Conservation (phyloP, 2,797 vertebrate species). For the Cyclopterus lumpus region DNA sequence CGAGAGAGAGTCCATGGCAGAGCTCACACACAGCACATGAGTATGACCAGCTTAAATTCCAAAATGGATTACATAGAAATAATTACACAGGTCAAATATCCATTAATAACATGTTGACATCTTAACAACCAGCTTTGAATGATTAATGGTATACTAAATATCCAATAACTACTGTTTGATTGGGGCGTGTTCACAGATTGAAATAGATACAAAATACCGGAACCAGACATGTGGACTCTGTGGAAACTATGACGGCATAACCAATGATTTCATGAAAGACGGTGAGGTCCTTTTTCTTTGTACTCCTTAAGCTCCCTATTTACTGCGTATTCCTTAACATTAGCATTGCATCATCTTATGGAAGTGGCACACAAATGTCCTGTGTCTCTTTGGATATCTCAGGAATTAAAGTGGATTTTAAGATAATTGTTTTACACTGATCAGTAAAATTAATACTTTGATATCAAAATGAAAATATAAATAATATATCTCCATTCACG, state of each 20-base stretch:
- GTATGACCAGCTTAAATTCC: not conserved
- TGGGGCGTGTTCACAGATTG: constrained; percentile 79
- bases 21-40: not conserved
- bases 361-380: not conserved
- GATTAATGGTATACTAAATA: not conserved
- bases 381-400: not conserved
- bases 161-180: not conserved
- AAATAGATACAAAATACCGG: constrained; percentile 82
- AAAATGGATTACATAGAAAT: not conserved
- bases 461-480: not conserved
- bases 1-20: not conserved
- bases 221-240: constrained; percentile 88
- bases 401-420: too few species aligned
- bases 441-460: not conserved
- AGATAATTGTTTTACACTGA: not conserved
- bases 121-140: not conserved
- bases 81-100: not conserved
- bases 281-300: constrained; percentile 63
- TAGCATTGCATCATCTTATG: not conserved
- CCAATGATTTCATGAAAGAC: constrained; percentile 69
- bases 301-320: not conserved
- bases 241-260: constrained; percentile 85
- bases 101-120: not conserved
- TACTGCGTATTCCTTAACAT: not conserved
- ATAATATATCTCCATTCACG: too few species aligned